Evolutionary conservation across 2,113 vertebrate genomes (phyloP).

Genomic region (Lepus europaeus): DNA sequence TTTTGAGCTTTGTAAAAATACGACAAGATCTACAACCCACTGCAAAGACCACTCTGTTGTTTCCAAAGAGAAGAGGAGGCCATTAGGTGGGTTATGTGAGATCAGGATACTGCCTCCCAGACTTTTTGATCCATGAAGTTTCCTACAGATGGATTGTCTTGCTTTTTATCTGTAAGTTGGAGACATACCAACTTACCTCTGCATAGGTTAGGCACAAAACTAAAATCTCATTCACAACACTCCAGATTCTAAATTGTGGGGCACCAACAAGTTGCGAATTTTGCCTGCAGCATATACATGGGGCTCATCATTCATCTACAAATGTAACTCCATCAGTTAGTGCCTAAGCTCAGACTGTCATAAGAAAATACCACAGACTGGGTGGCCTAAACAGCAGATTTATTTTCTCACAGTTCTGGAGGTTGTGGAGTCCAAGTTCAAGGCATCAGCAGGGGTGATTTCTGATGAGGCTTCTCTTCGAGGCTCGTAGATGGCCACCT

Average conservation of each 20-base stretch:
- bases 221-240: not conserved
- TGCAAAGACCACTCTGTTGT: not conserved
- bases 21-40: not conserved
- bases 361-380: not conserved
- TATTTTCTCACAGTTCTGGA: not conserved
- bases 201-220: not conserved
- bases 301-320: not conserved
- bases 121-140: not conserved
- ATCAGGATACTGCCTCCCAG: not conserved
- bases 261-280: not conserved
- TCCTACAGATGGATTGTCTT: not conserved
- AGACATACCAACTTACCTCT: not conserved
- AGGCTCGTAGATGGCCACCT: not conserved
- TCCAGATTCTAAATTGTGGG: not conserved
- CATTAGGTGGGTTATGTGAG: not conserved
- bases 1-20: not conserved
- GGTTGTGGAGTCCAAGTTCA: not conserved
- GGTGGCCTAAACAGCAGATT: not conserved
- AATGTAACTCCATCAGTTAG: not conserved
- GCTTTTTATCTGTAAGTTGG: not conserved
- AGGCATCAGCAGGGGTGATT: not conserved
- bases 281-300: not conserved
- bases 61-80: not conserved
- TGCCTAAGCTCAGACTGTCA: rapidly evolving
- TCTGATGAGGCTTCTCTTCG: not conserved